These are phyloP conservation scores for Nymphicus hollandicus DNA, from an alignment of 2,113 vertebrate genomes.

Conservation along the genomic window DNA sequence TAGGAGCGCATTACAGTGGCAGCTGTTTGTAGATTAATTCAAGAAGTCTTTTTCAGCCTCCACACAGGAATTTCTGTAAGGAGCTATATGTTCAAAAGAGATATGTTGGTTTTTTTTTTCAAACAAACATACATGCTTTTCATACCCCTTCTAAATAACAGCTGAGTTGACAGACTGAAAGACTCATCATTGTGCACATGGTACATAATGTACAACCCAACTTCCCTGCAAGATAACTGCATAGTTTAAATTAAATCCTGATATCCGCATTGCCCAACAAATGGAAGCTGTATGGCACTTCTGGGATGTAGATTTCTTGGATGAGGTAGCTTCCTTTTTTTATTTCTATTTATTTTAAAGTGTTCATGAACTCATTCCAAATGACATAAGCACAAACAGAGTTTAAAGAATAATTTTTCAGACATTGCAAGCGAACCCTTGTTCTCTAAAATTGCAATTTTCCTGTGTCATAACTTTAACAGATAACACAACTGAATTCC, in stretches of 20 bases:
- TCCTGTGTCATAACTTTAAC: background rate
- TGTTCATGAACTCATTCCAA: background rate
- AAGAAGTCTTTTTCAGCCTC: slow-evolving; percentile 38
- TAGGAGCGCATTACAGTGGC: slow-evolving; percentile 28
- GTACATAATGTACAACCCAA: slow-evolving; percentile 29
- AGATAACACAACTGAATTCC: background rate
- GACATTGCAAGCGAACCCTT: background rate
- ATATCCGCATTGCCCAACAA: background rate
- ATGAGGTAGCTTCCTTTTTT: background rate
- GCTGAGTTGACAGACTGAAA: slow-evolving; percentile 68
- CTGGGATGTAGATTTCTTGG: background rate
- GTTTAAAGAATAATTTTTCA: background rate
- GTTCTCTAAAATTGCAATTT: background rate
- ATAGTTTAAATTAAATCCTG: slow-evolving; percentile 18
- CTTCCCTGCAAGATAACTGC: slow-evolving; percentile 22
- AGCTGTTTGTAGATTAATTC: slow-evolving; percentile 62
- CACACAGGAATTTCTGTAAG: slow-evolving; percentile 25
- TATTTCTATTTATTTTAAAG: background rate
- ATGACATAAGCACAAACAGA: background rate
- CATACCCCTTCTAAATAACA: slow-evolving; percentile 60
- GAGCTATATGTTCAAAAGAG: slow-evolving; percentile 56
- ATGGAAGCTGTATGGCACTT: background rate
- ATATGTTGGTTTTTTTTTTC: background rate
- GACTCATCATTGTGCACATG: slow-evolving; percentile 57
- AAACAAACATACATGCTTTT: slow-evolving; percentile 57